These are phyloP conservation scores for Onychomys torridus DNA, from an alignment of 2,797 vertebrate species.

Conservation along the genomic window DNA sequence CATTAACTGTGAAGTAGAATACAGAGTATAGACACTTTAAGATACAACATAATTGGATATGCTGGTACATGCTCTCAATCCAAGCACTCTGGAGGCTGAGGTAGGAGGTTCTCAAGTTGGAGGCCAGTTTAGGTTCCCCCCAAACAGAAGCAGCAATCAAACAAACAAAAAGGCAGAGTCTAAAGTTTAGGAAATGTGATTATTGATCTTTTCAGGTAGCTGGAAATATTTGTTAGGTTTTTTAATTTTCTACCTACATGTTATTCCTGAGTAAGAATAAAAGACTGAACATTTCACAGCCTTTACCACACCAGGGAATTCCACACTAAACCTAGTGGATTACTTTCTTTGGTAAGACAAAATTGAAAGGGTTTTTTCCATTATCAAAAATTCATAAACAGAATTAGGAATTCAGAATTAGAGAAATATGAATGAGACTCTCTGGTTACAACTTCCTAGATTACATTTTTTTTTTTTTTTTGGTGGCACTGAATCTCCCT, in stretches of 20 bases:
- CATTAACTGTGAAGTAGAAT: background rate
- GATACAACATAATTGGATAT: background rate
- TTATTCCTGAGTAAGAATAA: constrained; percentile 16
- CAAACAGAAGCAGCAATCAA: background rate
- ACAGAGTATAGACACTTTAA: background rate
- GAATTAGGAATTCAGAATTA: background rate
- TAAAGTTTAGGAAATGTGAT: background rate
- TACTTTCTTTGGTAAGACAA: constrained; percentile 24
- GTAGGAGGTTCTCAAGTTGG: background rate
- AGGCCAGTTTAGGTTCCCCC: background rate
- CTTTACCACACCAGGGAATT: background rate
- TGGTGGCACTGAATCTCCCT: background rate
- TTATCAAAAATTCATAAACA: constrained; percentile 20
- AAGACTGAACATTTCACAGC: background rate
- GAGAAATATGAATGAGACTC: background rate
- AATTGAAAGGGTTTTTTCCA: background rate
- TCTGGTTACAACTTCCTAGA: background rate
- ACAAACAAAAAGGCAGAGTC: background rate
- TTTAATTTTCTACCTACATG: too few species aligned
- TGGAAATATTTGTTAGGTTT: background rate
- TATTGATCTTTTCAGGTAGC: background rate
- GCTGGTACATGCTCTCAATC: too few species aligned
- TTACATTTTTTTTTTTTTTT: background rate
- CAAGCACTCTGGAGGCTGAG: background rate
- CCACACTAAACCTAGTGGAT: background rate